Conservation (phyloP, 2,888 invertebrate species). For the Kryphioiulus occultus region DNA sequence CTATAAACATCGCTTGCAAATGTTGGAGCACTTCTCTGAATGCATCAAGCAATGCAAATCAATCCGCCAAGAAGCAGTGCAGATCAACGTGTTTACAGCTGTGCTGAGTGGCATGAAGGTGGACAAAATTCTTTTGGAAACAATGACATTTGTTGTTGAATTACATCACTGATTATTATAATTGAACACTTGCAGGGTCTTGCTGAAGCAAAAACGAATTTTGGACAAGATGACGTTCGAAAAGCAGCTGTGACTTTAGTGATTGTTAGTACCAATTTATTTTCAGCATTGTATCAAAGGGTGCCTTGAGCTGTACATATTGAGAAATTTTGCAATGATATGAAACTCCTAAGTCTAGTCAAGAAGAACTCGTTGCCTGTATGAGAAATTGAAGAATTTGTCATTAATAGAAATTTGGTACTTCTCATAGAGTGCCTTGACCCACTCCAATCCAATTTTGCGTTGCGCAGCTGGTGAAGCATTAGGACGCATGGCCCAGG, state of each 20-base stretch:
- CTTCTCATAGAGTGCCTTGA: conserved; percentile 64
- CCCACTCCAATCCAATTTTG: conserved; percentile 68
- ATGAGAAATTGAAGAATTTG: too few relatives aligned
- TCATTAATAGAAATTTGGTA: not conserved
- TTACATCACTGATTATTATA: not conserved
- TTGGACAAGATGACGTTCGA: conserved; percentile 90
- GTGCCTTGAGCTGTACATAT: not conserved
- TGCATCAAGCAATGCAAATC: conserved; percentile 76
- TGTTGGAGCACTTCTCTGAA: conserved; percentile 90
- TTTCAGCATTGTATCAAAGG: too few relatives aligned
- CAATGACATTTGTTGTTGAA: not conserved
- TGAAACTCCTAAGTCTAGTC: not conserved
- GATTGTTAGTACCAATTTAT: conserved; percentile 67
- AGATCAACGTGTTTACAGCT: conserved; percentile 96
- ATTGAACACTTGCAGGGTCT: conserved; percentile 67
- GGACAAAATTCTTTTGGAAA: not conserved
- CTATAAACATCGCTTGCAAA: conserved; percentile 95
- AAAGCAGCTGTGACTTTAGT: conserved; percentile 77
- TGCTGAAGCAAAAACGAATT: conserved; percentile 82
- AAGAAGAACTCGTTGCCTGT: too few relatives aligned
- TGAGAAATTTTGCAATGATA: not conserved
- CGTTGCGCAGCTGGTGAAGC: conserved; percentile 96
- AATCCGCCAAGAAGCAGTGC: conserved; percentile 90
- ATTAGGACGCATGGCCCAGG: conserved; percentile 90
- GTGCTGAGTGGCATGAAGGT: conserved; percentile 84